phyloP scores from a whole-genome alignment of 2,888 invertebrate species.

The Danaus chrysippus region DNA sequence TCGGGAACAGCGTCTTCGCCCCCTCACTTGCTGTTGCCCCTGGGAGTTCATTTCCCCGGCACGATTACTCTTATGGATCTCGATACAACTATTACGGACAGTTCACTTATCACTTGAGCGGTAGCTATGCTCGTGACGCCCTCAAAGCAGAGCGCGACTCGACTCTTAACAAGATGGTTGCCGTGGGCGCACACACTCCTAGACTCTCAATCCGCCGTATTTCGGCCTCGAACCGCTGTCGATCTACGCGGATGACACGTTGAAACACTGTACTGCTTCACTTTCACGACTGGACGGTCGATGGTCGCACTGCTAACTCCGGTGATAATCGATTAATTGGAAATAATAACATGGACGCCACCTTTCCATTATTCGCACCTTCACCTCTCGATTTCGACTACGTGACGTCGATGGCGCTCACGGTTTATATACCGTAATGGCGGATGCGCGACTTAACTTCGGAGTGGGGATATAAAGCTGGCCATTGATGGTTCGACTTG shows the following conservation, averaged over 20 bases:
- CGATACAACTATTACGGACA: constrained; percentile 40
- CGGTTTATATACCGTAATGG: constrained; percentile 61
- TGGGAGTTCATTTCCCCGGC: constrained; percentile 50
- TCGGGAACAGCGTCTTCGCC: constrained; percentile 50
- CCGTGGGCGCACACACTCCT: constrained; percentile 42
- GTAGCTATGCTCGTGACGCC: constrained; percentile 43
- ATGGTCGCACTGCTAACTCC: constrained; percentile 75
- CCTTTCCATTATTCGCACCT: constrained; percentile 75
- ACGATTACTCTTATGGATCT: constrained; percentile 36
- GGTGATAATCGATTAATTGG: constrained; percentile 69
- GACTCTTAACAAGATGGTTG: constrained; percentile 61
- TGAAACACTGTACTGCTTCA: constrained; percentile 70
- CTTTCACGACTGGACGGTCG: constrained; percentile 70
- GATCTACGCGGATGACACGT: constrained; percentile 74
- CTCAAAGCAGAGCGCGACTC: constrained; percentile 50
- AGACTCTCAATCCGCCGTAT: constrained; percentile 50
- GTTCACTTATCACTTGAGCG: constrained; percentile 57
- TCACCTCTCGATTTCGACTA: constrained; percentile 76
- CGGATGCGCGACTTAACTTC: constrained; percentile 63
- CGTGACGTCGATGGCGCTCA: constrained; percentile 65
- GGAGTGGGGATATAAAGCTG: constrained; percentile 66
- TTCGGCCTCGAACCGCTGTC: constrained; percentile 70
- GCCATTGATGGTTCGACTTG: constrained; percentile 23
- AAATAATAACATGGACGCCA: constrained; percentile 70
- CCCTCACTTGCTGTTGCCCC: constrained; percentile 46